Evolutionary conservation across 2,113 vertebrate genomes (phyloP), one percentile per base, ranked within the genome.

Genomic region (Bombycilla garrulus): DNA sequence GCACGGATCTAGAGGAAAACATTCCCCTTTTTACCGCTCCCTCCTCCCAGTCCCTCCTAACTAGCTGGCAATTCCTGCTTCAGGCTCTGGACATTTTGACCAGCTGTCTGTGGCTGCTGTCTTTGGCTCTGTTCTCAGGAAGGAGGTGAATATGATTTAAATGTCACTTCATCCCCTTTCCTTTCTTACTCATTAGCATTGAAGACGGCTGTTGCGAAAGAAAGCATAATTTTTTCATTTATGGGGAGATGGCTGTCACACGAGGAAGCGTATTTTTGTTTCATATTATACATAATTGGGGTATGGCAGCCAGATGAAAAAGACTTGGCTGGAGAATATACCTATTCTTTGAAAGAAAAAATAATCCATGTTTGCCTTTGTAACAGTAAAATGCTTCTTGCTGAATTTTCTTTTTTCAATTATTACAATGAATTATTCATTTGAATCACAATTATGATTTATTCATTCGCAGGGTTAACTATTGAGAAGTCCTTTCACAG

Each of bases 351-450:
- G 10, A 15, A 20, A 31, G 54, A 50, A 36, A 58, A 33, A 22
- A 5, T 2, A 61, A 57, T 28, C 10, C 3, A 2, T 82, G 69
- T 90, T 95, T 95, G 78, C 76, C 35, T 90, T 92, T 62, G 11
- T 62, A 33, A 71, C 64, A 86, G 74, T 91, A 83, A 85, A 80
- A 91, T 50, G 62, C 35, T 81, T 78, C 86, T 73, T 86, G 42
- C 44, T 31, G 82, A 82, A 54, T 71, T 42, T 77, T 50, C 17
- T 82, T 91, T 91, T 91, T 90, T 66, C 94, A 82, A 28, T 92
- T 85, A 70, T 80, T 78, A 74, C 10, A 64, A 83, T 93, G 67
- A 96, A 93, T 95, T 91, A 95, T 92, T 93, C 48, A 93, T 95
- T 94, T 78, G 56, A 88, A 94, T 90, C 19, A 67, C 61, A 64